Evolutionary conservation across 2,888 invertebrate species (phyloP).

Genomic region (Latheticus oryzae): DNA sequence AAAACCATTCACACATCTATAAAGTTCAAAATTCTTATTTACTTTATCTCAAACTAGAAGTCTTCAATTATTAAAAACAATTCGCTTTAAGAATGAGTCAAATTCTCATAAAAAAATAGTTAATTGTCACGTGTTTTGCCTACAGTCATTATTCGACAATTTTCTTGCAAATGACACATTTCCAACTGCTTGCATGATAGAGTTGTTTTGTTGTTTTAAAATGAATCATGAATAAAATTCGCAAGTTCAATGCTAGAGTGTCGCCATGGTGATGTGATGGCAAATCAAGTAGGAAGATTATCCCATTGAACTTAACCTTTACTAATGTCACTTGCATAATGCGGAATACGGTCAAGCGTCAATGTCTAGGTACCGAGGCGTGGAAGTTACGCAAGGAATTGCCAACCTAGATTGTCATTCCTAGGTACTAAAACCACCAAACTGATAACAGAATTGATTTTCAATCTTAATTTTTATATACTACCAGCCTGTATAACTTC

Average conservation of each 20-base stretch:
- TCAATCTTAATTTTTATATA: too few species aligned
- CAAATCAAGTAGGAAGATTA: slow-evolving; percentile 30
- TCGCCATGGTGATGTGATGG: slow-evolving; percentile 17
- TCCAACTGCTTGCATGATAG: slow-evolving; percentile 10
- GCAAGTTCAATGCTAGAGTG: slow-evolving; percentile 23
- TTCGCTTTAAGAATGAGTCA: too few species aligned
- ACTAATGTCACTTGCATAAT: slow-evolving; percentile 31
- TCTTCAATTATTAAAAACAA: too few species aligned
- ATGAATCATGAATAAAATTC: slow-evolving; percentile 3
- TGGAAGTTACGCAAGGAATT: slow-evolving; percentile 16
- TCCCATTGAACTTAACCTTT: slow-evolving; percentile 38
- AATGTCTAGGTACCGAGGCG: slow-evolving; percentile 33
- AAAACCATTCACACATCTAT: too few species aligned
- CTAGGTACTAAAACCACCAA: background rate
- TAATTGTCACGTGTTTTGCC: slow-evolving; percentile 1
- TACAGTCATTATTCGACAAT: slow-evolving; percentile 8
- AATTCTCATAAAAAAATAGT: too few species aligned
- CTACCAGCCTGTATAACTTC: too few species aligned
- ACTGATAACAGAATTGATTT: too few species aligned
- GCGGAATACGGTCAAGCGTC: slow-evolving; percentile 35
- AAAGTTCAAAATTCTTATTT: too few species aligned
- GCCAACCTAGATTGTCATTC: background rate
- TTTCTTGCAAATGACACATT: slow-evolving; percentile 8
- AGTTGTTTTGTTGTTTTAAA: background rate
- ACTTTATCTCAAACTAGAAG: too few species aligned